Conservation (phyloP, 2,888 invertebrate genomes). For the Trileptium ribeirensis region DNA sequence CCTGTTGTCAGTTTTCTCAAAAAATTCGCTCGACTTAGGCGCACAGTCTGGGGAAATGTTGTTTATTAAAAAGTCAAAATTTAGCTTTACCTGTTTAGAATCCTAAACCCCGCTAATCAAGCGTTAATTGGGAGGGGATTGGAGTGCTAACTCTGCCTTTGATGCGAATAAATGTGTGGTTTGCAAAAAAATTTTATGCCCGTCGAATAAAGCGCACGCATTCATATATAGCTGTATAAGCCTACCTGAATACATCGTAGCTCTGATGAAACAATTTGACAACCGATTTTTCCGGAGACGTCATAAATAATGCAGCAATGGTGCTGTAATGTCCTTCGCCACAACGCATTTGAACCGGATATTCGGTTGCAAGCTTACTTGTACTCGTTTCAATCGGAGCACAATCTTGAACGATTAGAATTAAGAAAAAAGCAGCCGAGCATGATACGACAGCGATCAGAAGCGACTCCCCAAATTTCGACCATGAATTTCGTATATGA, state of each 20-base stretch:
- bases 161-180: no score
- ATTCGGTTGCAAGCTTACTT: neutral
- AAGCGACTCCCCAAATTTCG: constrained; percentile 76
- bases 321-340: constrained; percentile 87
- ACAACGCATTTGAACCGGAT: constrained; percentile 67
- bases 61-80: no score
- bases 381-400: constrained; percentile 63
- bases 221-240: no score
- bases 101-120: no score
- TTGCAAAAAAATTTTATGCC: no score
- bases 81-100: no score
- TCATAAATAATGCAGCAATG: constrained; percentile 88
- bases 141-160: no score
- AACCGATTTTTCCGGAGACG: constrained; percentile 91
- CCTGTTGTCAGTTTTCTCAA: no score
- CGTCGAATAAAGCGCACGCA: no score
- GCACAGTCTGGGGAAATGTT: no score
- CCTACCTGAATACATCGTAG: neutral
- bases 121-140: no score
- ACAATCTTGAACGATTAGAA: constrained; percentile 79
- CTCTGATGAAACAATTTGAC: constrained; percentile 72
- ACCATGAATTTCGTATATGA: constrained; percentile 63
- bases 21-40: no score
- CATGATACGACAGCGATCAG: constrained; percentile 75
- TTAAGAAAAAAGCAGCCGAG: constrained; percentile 76